Conservation (phyloP, 64 coral and sea anemone genomes). For the Astreopora myriophthalma region DNA sequence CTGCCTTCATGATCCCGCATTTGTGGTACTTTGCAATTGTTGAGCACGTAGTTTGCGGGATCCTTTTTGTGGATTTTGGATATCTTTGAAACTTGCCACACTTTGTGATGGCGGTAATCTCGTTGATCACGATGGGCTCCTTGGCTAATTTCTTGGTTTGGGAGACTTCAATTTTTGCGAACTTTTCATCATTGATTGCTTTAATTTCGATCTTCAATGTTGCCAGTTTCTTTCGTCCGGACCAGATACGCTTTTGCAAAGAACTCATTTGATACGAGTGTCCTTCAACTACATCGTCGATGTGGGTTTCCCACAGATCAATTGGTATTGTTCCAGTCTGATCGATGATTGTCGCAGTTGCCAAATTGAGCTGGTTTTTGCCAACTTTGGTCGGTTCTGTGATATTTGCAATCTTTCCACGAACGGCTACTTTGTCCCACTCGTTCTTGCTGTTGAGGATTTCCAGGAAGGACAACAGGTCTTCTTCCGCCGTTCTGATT, state of each 20-base stretch:
- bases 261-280: neutral
- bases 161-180: neutral
- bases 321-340: neutral
- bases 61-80: conserved; percentile 11
- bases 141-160: conserved; percentile 4
- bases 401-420: neutral
- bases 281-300: neutral
- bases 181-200: neutral
- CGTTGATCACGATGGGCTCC: neutral
- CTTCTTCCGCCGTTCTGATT: too few species aligned
- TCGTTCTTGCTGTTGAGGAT: neutral
- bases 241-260: neutral
- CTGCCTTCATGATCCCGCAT: conserved; percentile 40
- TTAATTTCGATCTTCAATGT: neutral
- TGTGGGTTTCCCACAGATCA: neutral
- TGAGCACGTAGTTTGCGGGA: conserved; percentile 20
- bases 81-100: conserved; percentile 19
- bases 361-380: neutral
- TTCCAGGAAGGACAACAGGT: too few species aligned
- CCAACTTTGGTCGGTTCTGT: neutral
- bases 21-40: conserved; percentile 9
- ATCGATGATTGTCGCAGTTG: neutral
- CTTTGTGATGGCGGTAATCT: conserved; percentile 17
- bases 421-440: neutral
- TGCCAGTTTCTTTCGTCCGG: neutral